A percentile compares a stretch with the other conserved stretches of the same genome.
These are phyloP conservation scores for Acanthosepion lycidas DNA, from an alignment of 2,888 invertebrate species.

Conservation along the genomic window DNA sequence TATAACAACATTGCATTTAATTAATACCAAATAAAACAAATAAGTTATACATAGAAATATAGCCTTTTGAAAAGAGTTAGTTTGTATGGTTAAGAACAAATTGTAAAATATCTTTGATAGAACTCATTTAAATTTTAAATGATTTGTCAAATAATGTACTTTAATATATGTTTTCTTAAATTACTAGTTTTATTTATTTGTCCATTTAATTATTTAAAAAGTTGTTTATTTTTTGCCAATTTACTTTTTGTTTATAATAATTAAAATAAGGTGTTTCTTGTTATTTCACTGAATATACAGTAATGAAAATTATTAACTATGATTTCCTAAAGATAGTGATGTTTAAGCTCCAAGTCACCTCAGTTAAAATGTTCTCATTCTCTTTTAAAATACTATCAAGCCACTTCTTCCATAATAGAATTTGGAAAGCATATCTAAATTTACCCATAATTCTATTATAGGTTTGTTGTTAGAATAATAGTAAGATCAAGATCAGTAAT, in stretches of 20 bases:
- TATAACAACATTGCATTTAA: neutral
- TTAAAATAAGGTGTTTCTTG: neutral
- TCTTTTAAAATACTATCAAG: neutral
- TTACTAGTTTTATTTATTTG: neutral
- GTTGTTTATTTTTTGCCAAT: neutral
- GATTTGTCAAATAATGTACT: neutral
- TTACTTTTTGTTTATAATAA: neutral
- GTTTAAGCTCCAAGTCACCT: neutral
- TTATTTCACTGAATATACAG: neutral
- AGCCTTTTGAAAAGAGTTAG: neutral
- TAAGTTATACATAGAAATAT: neutral
- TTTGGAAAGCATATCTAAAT: conserved; percentile 38
- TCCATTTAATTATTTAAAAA: neutral
- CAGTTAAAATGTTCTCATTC: neutral
- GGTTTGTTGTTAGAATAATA: neutral
- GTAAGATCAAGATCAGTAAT: conserved; percentile 12
- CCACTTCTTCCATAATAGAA: neutral
- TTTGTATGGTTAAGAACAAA: neutral
- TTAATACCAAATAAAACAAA: neutral
- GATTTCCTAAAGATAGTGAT: neutral
- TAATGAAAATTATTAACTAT: neutral
- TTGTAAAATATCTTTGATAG: neutral
- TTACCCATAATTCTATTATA: conserved; percentile 1
- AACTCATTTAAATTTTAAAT: neutral
- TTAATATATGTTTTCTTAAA: neutral